phyloP scores from a whole-genome alignment of 2,797 vertebrate species.

The Rhinogobio ventralis region DNA sequence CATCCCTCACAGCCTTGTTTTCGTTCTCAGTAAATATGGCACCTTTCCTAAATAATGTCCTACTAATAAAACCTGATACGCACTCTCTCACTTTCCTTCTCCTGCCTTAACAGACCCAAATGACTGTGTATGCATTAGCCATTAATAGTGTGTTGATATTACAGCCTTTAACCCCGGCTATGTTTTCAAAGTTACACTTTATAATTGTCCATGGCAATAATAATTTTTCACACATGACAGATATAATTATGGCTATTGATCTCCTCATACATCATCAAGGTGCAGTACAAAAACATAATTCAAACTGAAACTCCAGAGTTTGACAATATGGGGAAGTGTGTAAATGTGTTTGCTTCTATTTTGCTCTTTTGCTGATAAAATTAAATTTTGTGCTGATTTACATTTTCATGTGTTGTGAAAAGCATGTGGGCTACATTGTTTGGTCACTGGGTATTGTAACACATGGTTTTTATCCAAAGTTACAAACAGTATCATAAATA shows the following conservation, averaged over 20 bases:
- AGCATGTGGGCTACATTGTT: not conserved
- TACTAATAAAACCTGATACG: conserved; percentile 42
- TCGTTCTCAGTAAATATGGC: conserved; percentile 1
- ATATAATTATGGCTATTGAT: conserved; percentile 2
- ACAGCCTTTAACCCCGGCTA: conserved; percentile 4
- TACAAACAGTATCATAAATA: not conserved
- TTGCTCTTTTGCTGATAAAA: not conserved
- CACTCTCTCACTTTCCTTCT: conserved; percentile 1
- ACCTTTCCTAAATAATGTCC: not conserved
- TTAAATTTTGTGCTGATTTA: not conserved
- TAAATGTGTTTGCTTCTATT: not conserved
- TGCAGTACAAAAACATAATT: conserved; percentile 14
- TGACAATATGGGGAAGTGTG: not conserved
- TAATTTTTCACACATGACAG: not conserved
- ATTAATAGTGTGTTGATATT: conserved; percentile 40
- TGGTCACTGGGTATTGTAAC: not conserved
- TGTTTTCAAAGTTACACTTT: conserved; percentile 1
- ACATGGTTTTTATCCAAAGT: not conserved
- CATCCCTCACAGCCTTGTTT: conserved; percentile 11
- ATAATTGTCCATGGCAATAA: not conserved
- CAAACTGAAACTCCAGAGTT: not conserved
- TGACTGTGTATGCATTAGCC: conserved; percentile 24
- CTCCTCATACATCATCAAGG: conserved; percentile 23
- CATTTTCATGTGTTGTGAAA: not conserved
- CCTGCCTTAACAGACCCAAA: not conserved